A percentile compares a stretch with the other conserved stretches of the same genome.
phyloP scores from a whole-genome alignment of 2,888 invertebrate species.

The Parnassius mnemosyne region DNA sequence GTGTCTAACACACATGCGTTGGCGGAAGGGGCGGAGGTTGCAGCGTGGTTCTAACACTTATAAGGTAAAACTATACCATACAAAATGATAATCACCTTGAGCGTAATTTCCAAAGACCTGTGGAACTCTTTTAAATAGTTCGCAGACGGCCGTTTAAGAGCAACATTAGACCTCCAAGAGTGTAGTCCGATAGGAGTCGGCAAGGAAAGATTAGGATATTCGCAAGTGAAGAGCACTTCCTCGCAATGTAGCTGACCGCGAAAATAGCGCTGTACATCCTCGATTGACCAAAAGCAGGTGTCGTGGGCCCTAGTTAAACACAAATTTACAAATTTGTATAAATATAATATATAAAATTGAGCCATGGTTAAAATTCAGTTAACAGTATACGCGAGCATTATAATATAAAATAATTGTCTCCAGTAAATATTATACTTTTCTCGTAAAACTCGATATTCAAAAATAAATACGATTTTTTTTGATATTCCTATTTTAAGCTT shows the following conservation, averaged over 20 bases:
- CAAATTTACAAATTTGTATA: too few species aligned
- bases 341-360: too few species aligned
- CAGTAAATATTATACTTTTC: too few species aligned
- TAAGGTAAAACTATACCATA: background rate
- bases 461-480: too few species aligned
- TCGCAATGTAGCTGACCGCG: constrained; percentile 60
- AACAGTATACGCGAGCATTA: too few species aligned
- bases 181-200: constrained; percentile 49
- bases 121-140: constrained; percentile 53
- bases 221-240: constrained; percentile 56
- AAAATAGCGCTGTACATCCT: constrained; percentile 64
- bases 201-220: constrained; percentile 61
- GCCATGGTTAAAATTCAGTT: too few species aligned
- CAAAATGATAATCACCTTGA: constrained; percentile 48
- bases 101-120: constrained; percentile 48
- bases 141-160: constrained; percentile 47
- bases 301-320: constrained; percentile 47
- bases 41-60: too few species aligned
- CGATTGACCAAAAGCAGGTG: constrained; percentile 60
- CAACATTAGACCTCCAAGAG: constrained; percentile 55
- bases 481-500: too few species aligned
- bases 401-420: too few species aligned
- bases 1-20: too few species aligned
- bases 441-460: too few species aligned
- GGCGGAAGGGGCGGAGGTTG: too few species aligned